These are phyloP conservation scores for Eupithecia exiguata DNA, from an alignment of 2,888 invertebrate genomes.

Conservation along the genomic window DNA sequence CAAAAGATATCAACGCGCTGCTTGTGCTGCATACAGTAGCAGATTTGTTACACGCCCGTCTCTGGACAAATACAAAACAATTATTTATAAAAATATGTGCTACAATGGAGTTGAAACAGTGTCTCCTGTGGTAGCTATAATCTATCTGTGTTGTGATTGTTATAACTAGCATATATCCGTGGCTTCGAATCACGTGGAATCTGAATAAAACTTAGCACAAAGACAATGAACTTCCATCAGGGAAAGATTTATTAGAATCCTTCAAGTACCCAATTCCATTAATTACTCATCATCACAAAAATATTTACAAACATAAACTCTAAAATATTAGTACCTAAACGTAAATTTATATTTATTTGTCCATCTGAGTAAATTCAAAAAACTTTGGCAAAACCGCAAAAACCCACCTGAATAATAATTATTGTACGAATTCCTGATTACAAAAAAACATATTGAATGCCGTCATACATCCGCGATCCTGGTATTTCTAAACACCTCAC, in stretches of 20 bases:
- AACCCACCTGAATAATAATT: conserved; percentile 2
- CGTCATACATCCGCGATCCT: conserved; percentile 5
- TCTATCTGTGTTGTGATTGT: too few species aligned
- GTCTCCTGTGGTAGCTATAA: too few species aligned
- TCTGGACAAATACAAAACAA: too few species aligned
- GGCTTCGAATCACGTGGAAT: neutral
- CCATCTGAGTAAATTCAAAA: neutral
- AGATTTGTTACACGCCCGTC: too few species aligned
- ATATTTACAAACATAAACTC: too few species aligned
- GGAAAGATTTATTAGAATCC: neutral
- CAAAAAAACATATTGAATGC: neutral
- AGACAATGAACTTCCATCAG: neutral
- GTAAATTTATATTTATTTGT: neutral
- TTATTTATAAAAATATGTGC: too few species aligned
- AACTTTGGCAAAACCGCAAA: neutral
- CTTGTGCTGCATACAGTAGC: neutral
- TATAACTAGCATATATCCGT: too few species aligned
- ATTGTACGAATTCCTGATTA: conserved; percentile 6
- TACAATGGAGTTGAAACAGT: too few species aligned
- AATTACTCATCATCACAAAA: too few species aligned
- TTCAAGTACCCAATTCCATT: neutral
- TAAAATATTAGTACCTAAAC: neutral
- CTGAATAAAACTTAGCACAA: neutral
- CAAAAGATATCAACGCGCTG: neutral
- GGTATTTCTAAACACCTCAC: neutral